Percentiles rank a stretch among this genome's conserved stretches.
Evolutionary conservation across 2,888 invertebrate species (phyloP).

Genomic region (Nematopogon swammerdamellus): DNA sequence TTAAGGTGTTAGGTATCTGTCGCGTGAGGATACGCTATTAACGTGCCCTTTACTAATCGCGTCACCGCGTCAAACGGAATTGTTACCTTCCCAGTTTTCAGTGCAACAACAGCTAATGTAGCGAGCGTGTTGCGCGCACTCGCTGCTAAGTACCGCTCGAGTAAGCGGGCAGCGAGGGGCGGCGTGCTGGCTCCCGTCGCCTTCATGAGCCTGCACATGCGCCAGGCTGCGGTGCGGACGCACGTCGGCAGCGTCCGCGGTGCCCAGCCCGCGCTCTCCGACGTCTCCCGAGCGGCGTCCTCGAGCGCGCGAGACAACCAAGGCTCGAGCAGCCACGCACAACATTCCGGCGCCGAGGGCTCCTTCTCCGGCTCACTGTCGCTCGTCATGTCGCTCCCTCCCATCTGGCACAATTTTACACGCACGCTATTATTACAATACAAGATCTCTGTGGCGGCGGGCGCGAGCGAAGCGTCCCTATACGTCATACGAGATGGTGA

Average conservation of each 20-base stretch:
- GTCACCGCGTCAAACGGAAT: too few relatives aligned
- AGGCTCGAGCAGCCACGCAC: not conserved
- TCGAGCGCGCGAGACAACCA: not conserved
- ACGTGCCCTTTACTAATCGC: too few relatives aligned
- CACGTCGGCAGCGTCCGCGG: not conserved
- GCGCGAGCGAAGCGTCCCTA: too few relatives aligned
- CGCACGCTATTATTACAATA: too few relatives aligned
- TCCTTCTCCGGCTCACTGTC: not conserved
- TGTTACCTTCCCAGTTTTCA: not conserved
- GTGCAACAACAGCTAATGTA: conserved; percentile 1
- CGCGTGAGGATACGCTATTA: too few relatives aligned
- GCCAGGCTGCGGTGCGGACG: conserved; percentile 21
- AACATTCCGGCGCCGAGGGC: not conserved
- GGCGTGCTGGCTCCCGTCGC: conserved; percentile 21
- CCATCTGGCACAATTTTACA: too few relatives aligned
- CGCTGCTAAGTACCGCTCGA: conserved; percentile 22
- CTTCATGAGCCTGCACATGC: conserved; percentile 15
- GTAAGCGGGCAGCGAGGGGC: conserved; percentile 23
- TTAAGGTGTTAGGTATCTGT: too few relatives aligned
- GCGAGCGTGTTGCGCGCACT: not conserved
- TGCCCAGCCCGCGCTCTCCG: not conserved
- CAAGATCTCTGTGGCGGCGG: too few relatives aligned
- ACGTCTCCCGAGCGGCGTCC: not conserved
- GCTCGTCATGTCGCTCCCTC: not conserved
- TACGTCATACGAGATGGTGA: too few relatives aligned